Base-by-base conservation (phyloP, 2,888 invertebrate genomes). In the Bellardia pandia region DNA sequence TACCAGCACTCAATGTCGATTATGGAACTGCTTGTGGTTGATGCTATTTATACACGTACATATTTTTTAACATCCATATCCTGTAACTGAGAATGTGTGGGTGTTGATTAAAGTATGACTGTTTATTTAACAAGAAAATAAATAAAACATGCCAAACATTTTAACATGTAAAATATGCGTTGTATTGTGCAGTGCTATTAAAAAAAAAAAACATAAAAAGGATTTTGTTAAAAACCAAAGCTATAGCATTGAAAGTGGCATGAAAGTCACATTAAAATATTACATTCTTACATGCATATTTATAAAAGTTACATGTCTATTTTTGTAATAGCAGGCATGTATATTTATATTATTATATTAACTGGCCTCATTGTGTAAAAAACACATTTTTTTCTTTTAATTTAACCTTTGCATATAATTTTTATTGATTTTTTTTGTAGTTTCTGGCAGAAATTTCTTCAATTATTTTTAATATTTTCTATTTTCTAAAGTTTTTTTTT, bases 141-240 rank as follows among this genome's bases (percentile, higher is more conserved):
- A 66, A 53, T 66, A 42, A 71, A 69, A 62, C 79, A 69, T 60
- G 60, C 5, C 62, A 60, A 42, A 62, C 62, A 53, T 62, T 62
- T 72, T 72, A 79, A 45, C 78, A 68, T 68, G 48, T 68, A 4
- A 5, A 53, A 76, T 45, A 30, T 78, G 45, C 58, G 68, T 37
- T 77, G 33, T 58, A 56, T 68, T 13, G 48, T 58, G 23, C 51
- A n/a, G 51, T 13, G 51, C n/a, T 51, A 51, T n/a, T 51, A 60
- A 14, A 14, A 7, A 60, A 33, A 37, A 60, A 60, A 33, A 2
- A 7, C 1, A 11, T 37, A 37, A 33, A 64, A 37, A 64, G 11
- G 9, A 5, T 30, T n/a, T 30, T 30, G 30, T 13, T 11, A 30
- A 30, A 64, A 64, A 8, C 3, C 3, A 40, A 64, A 64, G 8